Percentiles rank a stretch among this genome's conserved stretches.
These are phyloP conservation scores for Hemithea aestivaria DNA, from an alignment of 2,888 invertebrate species.

Conservation along the genomic window DNA sequence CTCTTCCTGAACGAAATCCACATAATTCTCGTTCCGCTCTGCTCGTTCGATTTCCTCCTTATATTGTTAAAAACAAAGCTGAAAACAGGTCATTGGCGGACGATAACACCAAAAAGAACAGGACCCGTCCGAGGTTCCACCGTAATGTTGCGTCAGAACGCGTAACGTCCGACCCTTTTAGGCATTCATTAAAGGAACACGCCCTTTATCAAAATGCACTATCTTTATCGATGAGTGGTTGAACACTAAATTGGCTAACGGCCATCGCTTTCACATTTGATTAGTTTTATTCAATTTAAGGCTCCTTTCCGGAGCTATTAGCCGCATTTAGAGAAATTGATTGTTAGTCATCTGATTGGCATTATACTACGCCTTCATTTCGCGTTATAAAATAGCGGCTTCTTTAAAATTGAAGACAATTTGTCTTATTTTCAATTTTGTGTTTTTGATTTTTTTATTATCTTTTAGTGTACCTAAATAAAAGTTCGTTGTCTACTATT, in stretches of 20 bases:
- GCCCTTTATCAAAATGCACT: slow-evolving; percentile 5
- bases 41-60: slow-evolving; percentile 2
- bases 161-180: slow-evolving; percentile 10
- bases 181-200: slow-evolving; percentile 8
- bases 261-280: slow-evolving; percentile 8
- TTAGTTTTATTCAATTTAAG: slow-evolving; percentile 2
- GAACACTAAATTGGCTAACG: slow-evolving; percentile 4
- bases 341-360: not conserved
- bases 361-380: not conserved
- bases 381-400: not conserved
- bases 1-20: too few relatives aligned
- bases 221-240: slow-evolving; percentile 1
- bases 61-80: slow-evolving; percentile 3
- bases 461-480: too few relatives aligned
- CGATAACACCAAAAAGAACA: slow-evolving; percentile 5
- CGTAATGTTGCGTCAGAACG: slow-evolving; percentile 10
- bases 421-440: slow-evolving; percentile 8
- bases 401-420: not conserved
- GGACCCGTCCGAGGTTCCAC: not conserved
- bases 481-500: too few relatives aligned
- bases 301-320: not conserved
- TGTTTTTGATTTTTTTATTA: slow-evolving; percentile 6
- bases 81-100: not conserved
- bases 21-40: too few relatives aligned
- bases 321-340: slow-evolving; percentile 5